phyloP scores from a whole-genome alignment of 2,888 invertebrate genomes.

The Tupiocoris notatus region DNA sequence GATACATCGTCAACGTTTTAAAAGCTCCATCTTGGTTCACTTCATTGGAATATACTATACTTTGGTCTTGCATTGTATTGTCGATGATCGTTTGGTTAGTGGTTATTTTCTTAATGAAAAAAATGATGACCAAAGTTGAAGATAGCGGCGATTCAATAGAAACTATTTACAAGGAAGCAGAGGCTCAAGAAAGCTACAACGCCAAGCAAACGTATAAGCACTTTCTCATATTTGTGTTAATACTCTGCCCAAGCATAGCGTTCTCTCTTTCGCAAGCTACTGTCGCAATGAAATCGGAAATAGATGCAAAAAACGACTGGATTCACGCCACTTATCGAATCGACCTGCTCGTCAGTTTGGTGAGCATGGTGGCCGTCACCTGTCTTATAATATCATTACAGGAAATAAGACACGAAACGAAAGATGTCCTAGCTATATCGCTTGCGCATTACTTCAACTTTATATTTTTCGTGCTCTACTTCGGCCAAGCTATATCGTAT shows the following conservation, averaged over 20 bases:
- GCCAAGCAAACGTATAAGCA: neutral
- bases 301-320: too few relatives aligned
- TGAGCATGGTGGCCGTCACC: neutral
- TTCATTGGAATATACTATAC: too few relatives aligned
- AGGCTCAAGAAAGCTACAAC: neutral
- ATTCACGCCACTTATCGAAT: neutral
- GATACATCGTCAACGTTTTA: too few relatives aligned
- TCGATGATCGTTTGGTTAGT: neutral
- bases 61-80: too few relatives aligned
- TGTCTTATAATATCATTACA: neutral
- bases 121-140: neutral
- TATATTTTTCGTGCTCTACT: neutral
- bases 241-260: neutral
- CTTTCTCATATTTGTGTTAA: neutral
- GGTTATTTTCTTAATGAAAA: neutral
- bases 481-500: neutral
- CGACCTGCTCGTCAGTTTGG: neutral
- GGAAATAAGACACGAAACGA: neutral
- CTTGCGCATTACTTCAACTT: neutral
- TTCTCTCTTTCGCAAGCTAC: neutral
- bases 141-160: neutral
- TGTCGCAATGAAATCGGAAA: too few relatives aligned
- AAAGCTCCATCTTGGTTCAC: too few relatives aligned
- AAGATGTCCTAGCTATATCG: neutral
- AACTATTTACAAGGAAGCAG: neutral